Percentiles rank a stretch among this genome's conserved stretches.
phyloP scores from a whole-genome alignment of 2,888 invertebrate species.

The Operophtera brumata region DNA sequence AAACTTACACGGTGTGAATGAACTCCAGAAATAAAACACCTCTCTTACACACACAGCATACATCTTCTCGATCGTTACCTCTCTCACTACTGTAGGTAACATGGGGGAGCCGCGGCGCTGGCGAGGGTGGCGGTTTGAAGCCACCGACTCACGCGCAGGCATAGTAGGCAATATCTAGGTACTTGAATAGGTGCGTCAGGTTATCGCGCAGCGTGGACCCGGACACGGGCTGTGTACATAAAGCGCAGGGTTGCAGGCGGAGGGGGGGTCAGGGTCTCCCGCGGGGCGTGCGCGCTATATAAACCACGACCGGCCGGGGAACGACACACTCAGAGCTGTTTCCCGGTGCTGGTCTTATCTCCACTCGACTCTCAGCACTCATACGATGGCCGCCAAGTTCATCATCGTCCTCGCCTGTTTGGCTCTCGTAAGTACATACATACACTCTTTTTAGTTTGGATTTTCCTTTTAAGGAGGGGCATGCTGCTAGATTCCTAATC shows the following conservation, averaged over 20 bases:
- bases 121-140: too few species aligned
- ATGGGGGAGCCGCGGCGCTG: too few species aligned
- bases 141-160: too few species aligned
- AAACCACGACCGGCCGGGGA: constrained; percentile 32
- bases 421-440: constrained; percentile 67
- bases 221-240: constrained; percentile 31
- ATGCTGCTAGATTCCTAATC: too few species aligned
- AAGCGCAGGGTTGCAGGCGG: constrained; percentile 30
- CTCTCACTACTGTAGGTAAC: too few species aligned
- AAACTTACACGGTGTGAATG: too few species aligned
- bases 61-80: too few species aligned
- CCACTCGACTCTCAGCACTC: constrained; percentile 18
- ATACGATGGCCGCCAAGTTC: constrained; percentile 57
- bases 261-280: constrained; percentile 19
- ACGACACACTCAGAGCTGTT: constrained; percentile 43
- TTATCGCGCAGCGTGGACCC: constrained; percentile 26
- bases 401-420: constrained; percentile 59
- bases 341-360: constrained; percentile 38
- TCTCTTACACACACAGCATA: too few species aligned
- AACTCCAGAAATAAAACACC: too few species aligned
- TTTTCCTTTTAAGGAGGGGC: too few species aligned
- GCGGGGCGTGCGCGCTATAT: constrained; percentile 37
- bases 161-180: not conserved
- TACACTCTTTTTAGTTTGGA: too few species aligned
- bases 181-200: not conserved